Conservation (phyloP, 2,113 vertebrate species). For the Vidua macroura region DNA sequence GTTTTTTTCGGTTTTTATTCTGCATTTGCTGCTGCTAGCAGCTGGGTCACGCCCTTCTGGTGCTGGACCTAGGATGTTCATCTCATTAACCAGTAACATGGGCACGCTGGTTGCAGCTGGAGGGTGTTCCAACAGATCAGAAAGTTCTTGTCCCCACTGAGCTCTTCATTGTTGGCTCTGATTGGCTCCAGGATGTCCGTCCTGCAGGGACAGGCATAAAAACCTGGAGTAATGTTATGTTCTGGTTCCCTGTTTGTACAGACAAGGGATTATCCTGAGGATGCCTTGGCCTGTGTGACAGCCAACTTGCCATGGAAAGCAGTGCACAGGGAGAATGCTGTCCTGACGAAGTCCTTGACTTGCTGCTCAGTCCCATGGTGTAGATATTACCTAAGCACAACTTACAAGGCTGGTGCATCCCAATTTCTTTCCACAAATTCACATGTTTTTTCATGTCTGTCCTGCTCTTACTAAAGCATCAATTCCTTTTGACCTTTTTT, state of each 20-base stretch:
- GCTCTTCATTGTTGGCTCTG: accelerated
- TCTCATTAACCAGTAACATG: background rate
- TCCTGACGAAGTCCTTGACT: background rate
- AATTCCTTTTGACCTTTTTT: background rate
- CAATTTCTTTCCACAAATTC: background rate
- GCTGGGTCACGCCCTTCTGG: background rate
- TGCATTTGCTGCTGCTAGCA: background rate
- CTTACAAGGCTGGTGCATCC: background rate
- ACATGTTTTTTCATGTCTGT: background rate
- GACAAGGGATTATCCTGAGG: background rate
- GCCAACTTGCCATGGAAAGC: background rate
- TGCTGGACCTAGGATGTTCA: background rate
- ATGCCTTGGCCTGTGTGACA: background rate
- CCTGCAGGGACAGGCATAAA: background rate
- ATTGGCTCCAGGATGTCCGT: background rate
- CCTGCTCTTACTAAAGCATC: background rate
- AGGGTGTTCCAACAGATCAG: background rate
- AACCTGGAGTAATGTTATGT: background rate
- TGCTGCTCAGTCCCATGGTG: background rate
- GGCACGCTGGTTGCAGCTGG: background rate
- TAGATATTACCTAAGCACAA: background rate
- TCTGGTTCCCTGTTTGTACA: background rate
- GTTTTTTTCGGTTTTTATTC: background rate
- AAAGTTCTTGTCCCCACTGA: background rate
- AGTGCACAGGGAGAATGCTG: background rate